Evolutionary conservation across 2,797 vertebrate genomes (phyloP), one percentile per base, ranked within the genome.

Genomic region (Cephalopachus bancanus): DNA sequence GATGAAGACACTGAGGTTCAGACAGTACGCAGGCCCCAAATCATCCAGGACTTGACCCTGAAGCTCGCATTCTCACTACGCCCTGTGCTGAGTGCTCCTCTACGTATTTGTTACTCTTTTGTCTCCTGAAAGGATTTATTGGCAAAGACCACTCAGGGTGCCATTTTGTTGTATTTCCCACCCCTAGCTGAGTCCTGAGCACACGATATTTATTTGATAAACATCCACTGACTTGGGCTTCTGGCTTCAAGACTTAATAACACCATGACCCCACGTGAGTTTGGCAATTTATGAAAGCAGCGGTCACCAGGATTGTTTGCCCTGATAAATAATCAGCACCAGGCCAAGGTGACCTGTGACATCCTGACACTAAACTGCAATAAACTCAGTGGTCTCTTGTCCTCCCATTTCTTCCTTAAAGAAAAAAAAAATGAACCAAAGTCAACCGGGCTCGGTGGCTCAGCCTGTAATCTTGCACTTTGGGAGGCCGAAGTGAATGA

Each of bases 161-260:
- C 17, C 37, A 0, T 65, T 83, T 72, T 76, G 10, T 64, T 72
- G 64, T 62, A 75, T 94, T 91, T 72, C 30, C 67, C 72, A 1
- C 44, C n/a, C 55, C 53, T 80, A 26, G n/a, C 44, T 67, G 33
- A 75, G 51, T 55, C 8, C 59, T 53, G 89, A 94, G 30, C 24
- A 22, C 19, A 44, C 28, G 19, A n/a, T 83, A 86, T 76, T 76
- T 59, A 85, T 93, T 86, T 75, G 64, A 81, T 75, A 81, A 71
- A 62, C 57, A 76, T 65, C 89, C 59, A 28, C 19, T n/a, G 69
- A 75, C 53, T 90, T 92, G 20, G 83, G 16, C 28, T 78, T 67
- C 33, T 55, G 49, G 44, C 85, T 94, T 93, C 65, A 33, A 62
- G 83, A 84, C 24, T 93, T 83, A 79, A 80, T 64, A 69, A 84